phyloP scores from a whole-genome alignment of 1,140 invertebrate species.

The Aphis craccivora region DNA sequence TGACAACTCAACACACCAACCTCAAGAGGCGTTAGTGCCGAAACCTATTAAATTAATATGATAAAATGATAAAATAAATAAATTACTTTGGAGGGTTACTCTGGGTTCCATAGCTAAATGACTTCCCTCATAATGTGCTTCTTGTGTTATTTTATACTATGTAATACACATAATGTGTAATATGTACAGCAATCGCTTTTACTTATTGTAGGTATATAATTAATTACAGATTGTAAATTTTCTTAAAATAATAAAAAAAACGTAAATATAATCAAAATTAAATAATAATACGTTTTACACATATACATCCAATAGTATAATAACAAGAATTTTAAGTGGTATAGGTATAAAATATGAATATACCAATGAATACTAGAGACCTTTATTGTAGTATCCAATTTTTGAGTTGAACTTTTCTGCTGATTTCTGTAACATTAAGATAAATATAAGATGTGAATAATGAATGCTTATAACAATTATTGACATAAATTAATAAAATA shows the following conservation, averaged over 20 bases:
- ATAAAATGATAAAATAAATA: too few relatives aligned
- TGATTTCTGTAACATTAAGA: slow-evolving; percentile 27
- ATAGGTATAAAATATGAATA: not conserved
- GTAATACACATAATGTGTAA: too few relatives aligned
- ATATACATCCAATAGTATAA: not conserved
- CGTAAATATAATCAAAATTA: not conserved
- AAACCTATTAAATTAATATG: too few relatives aligned
- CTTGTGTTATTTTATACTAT: too few relatives aligned
- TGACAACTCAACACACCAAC: too few relatives aligned
- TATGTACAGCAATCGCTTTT: too few relatives aligned
- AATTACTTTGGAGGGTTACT: too few relatives aligned
- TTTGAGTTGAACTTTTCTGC: slow-evolving; percentile 37
- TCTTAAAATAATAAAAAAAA: not conserved
- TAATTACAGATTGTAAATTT: too few relatives aligned
- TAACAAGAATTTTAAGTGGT: not conserved
- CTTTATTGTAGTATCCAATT: slow-evolving; percentile 53
- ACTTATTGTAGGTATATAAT: too few relatives aligned
- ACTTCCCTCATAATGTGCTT: too few relatives aligned
- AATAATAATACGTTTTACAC: not conserved
- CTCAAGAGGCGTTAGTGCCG: too few relatives aligned
- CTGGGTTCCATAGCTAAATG: too few relatives aligned
- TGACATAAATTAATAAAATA: not conserved
- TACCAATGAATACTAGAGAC: not conserved
- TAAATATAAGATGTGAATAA: not conserved
- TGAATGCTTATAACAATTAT: not conserved